Percentiles rank a stretch among this genome's conserved stretches.
phyloP scores from a whole-genome alignment of 2,113 vertebrate genomes.

The Barbus barbus region DNA sequence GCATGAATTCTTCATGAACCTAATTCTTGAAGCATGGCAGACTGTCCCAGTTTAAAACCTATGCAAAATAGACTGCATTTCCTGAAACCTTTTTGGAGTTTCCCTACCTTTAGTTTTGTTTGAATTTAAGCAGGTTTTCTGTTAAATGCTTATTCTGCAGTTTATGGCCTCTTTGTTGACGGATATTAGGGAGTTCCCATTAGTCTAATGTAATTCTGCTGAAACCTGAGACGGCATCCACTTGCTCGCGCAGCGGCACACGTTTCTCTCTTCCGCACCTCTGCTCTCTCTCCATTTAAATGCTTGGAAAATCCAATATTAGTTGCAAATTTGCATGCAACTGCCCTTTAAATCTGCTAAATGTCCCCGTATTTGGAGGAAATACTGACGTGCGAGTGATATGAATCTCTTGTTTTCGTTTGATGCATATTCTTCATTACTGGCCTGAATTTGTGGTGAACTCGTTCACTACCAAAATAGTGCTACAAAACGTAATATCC shows the following conservation, averaged over 20 bases:
- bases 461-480: background rate
- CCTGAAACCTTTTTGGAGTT: background rate
- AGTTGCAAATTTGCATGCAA: background rate
- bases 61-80: background rate
- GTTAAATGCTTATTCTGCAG: constrained; percentile 18
- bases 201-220: constrained; percentile 52
- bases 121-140: background rate
- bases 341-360: background rate
- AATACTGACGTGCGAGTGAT: background rate
- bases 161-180: constrained; percentile 38
- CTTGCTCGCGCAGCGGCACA: background rate
- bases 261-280: background rate
- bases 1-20: constrained; percentile 65
- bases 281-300: background rate
- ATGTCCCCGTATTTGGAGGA: background rate
- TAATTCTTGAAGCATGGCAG: background rate
- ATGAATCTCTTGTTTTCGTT: background rate
- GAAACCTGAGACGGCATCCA: constrained; percentile 29
- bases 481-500: background rate
- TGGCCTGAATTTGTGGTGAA: background rate
- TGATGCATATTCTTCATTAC: background rate
- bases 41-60: background rate
- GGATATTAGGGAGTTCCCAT: constrained; percentile 41
- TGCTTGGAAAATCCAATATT: background rate
- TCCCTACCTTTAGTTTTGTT: background rate